These are phyloP conservation scores for Gymnobelideus leadbeateri DNA, from an alignment of 2,113 vertebrate genomes.

Conservation along the genomic window DNA sequence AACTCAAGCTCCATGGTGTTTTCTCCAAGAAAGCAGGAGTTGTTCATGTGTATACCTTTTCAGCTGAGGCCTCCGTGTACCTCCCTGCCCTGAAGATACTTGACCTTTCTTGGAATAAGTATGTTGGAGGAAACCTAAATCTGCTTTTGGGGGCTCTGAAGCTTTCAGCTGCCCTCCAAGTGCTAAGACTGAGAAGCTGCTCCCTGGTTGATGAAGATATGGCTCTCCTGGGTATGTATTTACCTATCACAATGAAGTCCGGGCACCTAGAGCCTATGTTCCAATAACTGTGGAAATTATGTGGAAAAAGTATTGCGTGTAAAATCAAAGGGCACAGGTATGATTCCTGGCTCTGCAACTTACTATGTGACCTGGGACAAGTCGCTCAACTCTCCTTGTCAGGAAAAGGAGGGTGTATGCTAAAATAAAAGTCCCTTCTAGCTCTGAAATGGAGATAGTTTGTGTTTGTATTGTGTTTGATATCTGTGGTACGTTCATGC, in stretches of 20 bases:
- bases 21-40: slow-evolving; percentile 77
- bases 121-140: slow-evolving; percentile 88
- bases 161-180: slow-evolving; percentile 82
- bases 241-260: slow-evolving; percentile 39
- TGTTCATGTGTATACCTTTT: slow-evolving; percentile 77
- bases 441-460: background rate
- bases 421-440: background rate
- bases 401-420: background rate
- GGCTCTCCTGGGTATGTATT: slow-evolving; percentile 86
- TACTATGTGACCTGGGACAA: background rate
- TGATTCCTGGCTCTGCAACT: background rate
- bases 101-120: slow-evolving; percentile 94
- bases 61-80: slow-evolving; percentile 87
- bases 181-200: slow-evolving; percentile 93
- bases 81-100: slow-evolving; percentile 87
- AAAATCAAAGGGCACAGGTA: background rate
- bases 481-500: background rate
- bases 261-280: background rate
- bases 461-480: background rate
- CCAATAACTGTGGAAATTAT: background rate
- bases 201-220: slow-evolving; percentile 89
- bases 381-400: background rate
- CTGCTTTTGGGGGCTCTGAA: slow-evolving; percentile 87
- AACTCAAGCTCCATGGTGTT: background rate
- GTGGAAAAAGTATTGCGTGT: background rate